Conservation (phyloP, 2,797 vertebrate genomes). For the Masticophis lateralis region DNA sequence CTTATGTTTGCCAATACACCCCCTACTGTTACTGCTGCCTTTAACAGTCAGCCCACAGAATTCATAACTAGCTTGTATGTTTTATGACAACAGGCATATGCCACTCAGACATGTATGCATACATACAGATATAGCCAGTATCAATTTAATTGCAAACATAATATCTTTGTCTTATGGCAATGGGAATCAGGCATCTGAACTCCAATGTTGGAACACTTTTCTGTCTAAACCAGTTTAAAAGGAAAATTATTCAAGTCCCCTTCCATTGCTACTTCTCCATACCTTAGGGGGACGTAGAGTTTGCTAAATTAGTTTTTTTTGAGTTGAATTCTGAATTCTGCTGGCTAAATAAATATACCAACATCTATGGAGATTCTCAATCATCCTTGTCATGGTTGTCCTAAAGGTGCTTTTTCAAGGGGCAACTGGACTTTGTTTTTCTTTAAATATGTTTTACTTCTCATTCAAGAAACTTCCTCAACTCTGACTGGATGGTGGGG, state of each 20-base stretch:
- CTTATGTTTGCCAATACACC: background rate
- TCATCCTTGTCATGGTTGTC: too few species aligned
- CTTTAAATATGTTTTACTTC: background rate
- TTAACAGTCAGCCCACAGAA: background rate
- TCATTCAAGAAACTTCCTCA: background rate
- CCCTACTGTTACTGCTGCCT: background rate
- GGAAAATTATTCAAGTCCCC: background rate
- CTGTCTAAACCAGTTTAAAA: background rate
- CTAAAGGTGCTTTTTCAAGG: too few species aligned
- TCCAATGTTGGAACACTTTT: background rate
- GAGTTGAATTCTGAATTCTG: background rate
- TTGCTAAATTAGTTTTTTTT: background rate
- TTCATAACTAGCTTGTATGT: background rate
- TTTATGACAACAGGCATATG: constrained; percentile 45
- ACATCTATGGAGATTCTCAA: too few species aligned
- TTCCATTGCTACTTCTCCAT: background rate
- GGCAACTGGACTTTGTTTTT: too few species aligned
- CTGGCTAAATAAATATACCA: background rate
- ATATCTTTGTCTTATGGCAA: constrained; percentile 37
- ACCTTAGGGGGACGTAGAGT: background rate
- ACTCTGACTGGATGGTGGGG: background rate
- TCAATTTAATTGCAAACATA: constrained; percentile 59
- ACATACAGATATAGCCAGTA: constrained; percentile 49
- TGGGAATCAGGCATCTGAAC: constrained; percentile 8
- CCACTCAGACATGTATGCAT: background rate